Evolutionary conservation across 2,113 vertebrate genomes (phyloP).

Genomic region (Albula goreensis): DNA sequence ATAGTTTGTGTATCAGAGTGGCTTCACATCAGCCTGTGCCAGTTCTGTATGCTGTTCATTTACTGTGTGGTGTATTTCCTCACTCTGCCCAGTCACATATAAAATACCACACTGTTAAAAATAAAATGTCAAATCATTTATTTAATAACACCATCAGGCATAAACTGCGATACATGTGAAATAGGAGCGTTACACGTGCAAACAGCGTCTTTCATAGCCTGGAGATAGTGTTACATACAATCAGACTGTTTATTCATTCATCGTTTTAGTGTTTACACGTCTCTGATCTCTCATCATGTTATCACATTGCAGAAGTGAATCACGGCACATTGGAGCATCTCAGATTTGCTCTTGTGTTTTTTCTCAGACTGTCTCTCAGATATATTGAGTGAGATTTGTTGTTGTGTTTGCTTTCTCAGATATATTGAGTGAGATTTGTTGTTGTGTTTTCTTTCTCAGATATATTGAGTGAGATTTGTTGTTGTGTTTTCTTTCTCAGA

Average conservation of each 20-base stretch:
- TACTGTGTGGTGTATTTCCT: neutral
- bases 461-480: neutral
- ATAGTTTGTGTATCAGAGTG: neutral
- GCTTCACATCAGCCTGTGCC: neutral
- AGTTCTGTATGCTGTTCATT: neutral
- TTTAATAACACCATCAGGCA: slow-evolving; percentile 25
- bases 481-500: neutral
- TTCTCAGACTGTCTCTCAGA: too few species aligned
- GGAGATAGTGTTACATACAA: neutral
- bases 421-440: neutral
- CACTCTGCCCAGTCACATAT: neutral
- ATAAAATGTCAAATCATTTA: slow-evolving; percentile 27
- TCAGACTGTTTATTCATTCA: slow-evolving; percentile 3
- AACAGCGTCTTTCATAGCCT: neutral
- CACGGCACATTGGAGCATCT: neutral
- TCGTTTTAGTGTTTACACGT: neutral
- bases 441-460: neutral
- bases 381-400: neutral
- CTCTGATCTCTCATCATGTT: neutral
- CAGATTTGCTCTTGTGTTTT: neutral
- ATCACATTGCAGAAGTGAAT: neutral
- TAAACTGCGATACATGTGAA: slow-evolving; percentile 16
- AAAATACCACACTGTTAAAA: slow-evolving; percentile 24
- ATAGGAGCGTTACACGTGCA: neutral
- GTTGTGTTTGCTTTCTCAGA: neutral